Evolutionary conservation across 2,888 invertebrate species (phyloP), one percentile per base, ranked within the genome.

Genomic region (Zaprionus bogoriensis): DNA sequence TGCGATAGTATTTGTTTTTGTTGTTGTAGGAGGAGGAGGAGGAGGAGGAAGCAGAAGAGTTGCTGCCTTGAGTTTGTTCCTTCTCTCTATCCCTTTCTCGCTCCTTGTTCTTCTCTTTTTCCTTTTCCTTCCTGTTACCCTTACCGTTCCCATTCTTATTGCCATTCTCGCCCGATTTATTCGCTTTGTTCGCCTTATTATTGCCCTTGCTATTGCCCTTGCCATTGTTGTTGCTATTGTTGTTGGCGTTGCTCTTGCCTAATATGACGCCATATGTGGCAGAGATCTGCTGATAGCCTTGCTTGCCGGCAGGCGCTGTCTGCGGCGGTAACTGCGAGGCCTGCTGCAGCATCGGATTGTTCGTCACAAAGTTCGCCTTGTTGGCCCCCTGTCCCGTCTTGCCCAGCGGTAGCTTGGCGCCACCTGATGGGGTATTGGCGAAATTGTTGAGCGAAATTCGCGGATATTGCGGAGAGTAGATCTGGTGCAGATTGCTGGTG

Each of bases 401-500:
- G 51, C 82, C 77, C 28, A 77, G 22, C 5, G 86, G 76, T 67
- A 84, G 22, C 44, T 87, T 86, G 39, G 70, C 69, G 27, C 69
- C 64, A 47, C 65, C 57, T 38, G 76, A 22, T 4, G 82, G 69
- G 2, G 73, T 51, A 61, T 83, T 83, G 51, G 83, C 88, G 38
- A 88, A 85, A 53, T 89, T 88, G 28, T 88, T 89, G 17, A 88
- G 80, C n/a, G 89, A 80, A 51, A 90, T 81, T 51, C 89, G 84
- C 3, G 90, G 89, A 78, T 90, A 90, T 59, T 89, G 89, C 10
- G 89, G 87, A 28, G 90, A 89, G 58, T 90, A 90, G 52, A 89
- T 70, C 60, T 90, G 91, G 77, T 90, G 90, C 45, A 90, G 79
- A 64, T 87, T 89, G 30, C 87, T 87, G 30, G 89, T 85, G 57